Conservation (phyloP, 1,140 invertebrate genomes). For the Drosophila repletoides region DNA sequence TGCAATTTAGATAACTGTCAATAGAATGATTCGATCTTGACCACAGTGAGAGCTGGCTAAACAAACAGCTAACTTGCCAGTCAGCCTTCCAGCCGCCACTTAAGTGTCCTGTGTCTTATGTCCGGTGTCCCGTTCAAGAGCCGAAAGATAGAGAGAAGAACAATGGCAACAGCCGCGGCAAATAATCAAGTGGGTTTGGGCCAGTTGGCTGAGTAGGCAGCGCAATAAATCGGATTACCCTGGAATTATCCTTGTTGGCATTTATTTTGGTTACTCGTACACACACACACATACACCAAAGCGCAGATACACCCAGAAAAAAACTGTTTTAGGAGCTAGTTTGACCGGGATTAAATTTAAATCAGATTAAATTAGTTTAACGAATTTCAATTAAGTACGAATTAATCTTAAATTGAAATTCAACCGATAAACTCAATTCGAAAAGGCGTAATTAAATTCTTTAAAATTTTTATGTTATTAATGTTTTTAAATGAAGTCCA, state of each 20-base stretch:
- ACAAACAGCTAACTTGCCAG: constrained; percentile 11
- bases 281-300: neutral
- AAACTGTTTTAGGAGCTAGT: too few relatives aligned
- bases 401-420: too few relatives aligned
- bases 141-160: neutral
- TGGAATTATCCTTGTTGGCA: constrained; percentile 77
- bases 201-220: constrained; percentile 3
- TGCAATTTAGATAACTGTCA: neutral
- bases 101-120: constrained; percentile 54
- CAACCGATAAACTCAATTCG: too few relatives aligned
- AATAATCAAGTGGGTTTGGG: constrained; percentile 34
- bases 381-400: too few relatives aligned
- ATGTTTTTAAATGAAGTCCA: too few relatives aligned
- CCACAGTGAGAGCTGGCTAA: constrained; percentile 41
- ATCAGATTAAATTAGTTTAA: too few relatives aligned
- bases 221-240: constrained; percentile 75
- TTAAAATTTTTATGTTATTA: too few relatives aligned
- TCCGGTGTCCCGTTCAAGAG: neutral
- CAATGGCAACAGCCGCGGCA: constrained; percentile 4
- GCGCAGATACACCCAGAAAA: neutral
- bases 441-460: too few relatives aligned
- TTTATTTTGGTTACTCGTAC: constrained; percentile 58
- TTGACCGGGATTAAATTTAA: too few relatives aligned
- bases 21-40: neutral
- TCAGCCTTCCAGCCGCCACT: constrained; percentile 32